Base-by-base conservation (phyloP, 2,113 vertebrate genomes). In the Dicrurus megarhynchus region DNA sequence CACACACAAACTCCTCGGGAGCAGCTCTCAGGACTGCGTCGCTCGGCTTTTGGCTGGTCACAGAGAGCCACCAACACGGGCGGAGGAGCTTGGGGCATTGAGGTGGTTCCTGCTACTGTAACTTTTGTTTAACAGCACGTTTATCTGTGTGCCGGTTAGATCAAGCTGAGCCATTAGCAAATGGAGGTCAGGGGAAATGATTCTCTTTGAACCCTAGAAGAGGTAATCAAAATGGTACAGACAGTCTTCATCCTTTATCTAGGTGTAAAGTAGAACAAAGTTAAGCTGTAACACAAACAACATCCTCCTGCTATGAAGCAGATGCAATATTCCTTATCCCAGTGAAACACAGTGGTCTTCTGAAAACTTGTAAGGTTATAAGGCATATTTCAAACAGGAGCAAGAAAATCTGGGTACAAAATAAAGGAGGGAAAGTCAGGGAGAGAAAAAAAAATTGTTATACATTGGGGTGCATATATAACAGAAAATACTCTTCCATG, bases 191-290 rank as follows among this genome's bases (percentile, higher is more conserved):
- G 80, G 85, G 91, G 76, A 65, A 93, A 90, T 77, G 57, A 67
- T 82, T 95, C 92, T 96, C 87, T 91, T 90, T 91, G 84, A 82
- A 90, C 89, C 94, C 95, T 84, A 94, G 86, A 94, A 89, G 90
- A 91, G 70, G 80, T 95, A 96, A 97, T 89, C 94, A 92, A 93
- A 96, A 79, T 49, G 84, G 73, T 87, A 97, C 91, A 92, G 80
- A 96, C 73, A 97, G 96, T 97, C 95, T 96, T 97, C 95, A 94
- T 96, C 52, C 87, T 96, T 96, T 94, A 96, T 94, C 96, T 96
- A 96, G 86, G 90, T 95, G 95, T 95, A 96, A 96, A 94, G 86
- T 95, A 94, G 88, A 95, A 95, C 84, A 96, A 90, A 94, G 84
- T 93, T 96, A 96, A 94, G 94, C 84, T 94, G 92, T 86, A 94